phyloP scores from a whole-genome alignment of 64 coral and sea anemone species.

The Astreopora myriophthalma region DNA sequence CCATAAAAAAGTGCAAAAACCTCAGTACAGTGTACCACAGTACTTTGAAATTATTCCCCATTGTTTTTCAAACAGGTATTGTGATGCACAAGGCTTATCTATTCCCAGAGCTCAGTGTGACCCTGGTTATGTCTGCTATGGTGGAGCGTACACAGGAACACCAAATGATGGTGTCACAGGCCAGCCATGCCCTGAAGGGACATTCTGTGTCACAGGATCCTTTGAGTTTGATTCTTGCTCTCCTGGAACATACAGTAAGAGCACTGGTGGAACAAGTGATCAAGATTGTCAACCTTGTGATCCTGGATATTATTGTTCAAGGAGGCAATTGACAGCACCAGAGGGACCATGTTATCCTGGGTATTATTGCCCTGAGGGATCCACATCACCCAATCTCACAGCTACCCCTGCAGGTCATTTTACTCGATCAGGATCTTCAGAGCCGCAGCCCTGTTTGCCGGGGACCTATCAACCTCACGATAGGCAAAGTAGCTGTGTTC shows the following conservation, averaged over 20 bases:
- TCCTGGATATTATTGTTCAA: constrained; percentile 86
- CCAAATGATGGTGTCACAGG: constrained; percentile 92
- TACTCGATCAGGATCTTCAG: constrained; percentile 80
- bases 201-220: constrained; percentile 90
- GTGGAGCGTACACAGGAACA: constrained; percentile 88
- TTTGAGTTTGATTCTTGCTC: constrained; percentile 92
- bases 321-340: constrained; percentile 74
- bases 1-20: too few relatives aligned
- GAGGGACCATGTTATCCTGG: constrained; percentile 93
- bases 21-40: neutral
- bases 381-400: constrained; percentile 76
- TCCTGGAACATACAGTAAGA: constrained; percentile 88
- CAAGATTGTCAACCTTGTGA: constrained; percentile 94
- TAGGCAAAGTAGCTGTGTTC: constrained; percentile 73
- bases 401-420: constrained; percentile 84
- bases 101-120: constrained; percentile 96
- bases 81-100: constrained; percentile 91
- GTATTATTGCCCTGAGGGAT: constrained; percentile 88
- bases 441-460: constrained; percentile 85
- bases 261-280: constrained; percentile 93
- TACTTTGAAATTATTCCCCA: neutral
- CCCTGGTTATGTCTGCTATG: constrained; percentile 87
- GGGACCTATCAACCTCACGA: constrained; percentile 92
- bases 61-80: constrained; percentile 70
- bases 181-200: constrained; percentile 85